Conservation (phyloP, 1,140 invertebrate genomes). For the Brachionus angularis region DNA sequence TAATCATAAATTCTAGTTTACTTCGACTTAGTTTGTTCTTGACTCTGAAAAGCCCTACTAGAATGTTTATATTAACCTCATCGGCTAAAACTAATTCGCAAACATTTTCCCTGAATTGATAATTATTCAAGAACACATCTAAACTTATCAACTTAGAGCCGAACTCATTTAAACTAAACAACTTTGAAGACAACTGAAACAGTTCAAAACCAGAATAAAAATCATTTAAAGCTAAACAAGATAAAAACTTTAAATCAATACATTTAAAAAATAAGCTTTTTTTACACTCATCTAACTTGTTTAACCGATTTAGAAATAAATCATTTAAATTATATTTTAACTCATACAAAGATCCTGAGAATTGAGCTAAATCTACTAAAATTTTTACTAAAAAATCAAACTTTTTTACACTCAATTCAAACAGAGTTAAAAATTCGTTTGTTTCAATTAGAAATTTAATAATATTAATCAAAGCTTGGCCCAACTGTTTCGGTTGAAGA, state of each 20-base stretch:
- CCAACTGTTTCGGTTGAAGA: slow-evolving; percentile 7
- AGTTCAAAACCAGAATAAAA: slow-evolving; percentile 3
- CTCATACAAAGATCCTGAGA: slow-evolving; percentile 12
- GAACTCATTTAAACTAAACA: neutral
- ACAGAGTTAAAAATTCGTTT: neutral
- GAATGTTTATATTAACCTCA: too few relatives aligned
- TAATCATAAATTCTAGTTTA: too few relatives aligned
- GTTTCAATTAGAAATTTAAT: neutral
- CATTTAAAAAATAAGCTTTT: too few relatives aligned
- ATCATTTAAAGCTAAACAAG: too few relatives aligned
- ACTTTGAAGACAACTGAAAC: neutral
- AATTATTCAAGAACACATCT: neutral
- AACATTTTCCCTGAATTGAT: slow-evolving; percentile 14
- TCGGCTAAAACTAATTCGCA: neutral
- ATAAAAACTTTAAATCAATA: too few relatives aligned
- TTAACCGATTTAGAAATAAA: neutral
- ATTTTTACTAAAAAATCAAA: neutral
- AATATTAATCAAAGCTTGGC: neutral
- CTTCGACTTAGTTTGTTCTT: too few relatives aligned
- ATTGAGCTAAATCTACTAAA: neutral
- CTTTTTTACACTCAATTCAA: neutral
- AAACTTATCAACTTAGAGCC: neutral
- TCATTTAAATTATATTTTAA: slow-evolving; percentile 27
- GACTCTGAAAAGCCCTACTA: too few relatives aligned
- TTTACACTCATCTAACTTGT: neutral